Evolutionary conservation across 2,113 vertebrate species (phyloP).

Genomic region (Anarrhichthys ocellatus): DNA sequence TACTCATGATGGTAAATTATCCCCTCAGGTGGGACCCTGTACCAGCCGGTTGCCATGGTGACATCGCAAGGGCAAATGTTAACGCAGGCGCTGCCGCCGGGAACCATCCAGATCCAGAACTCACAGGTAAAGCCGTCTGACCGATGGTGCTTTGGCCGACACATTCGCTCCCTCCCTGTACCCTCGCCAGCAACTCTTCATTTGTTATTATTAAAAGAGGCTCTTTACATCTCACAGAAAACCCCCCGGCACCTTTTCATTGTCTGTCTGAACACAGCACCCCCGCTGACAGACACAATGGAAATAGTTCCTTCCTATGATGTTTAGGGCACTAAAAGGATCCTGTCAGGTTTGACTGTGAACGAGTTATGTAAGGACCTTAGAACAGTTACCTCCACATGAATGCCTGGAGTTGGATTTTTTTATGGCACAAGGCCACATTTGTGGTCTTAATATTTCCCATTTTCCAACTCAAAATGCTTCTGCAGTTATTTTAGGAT

Average conservation of each 20-base stretch:
- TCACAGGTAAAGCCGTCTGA: conserved; percentile 89
- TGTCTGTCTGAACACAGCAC: conserved; percentile 54
- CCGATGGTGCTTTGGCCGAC: conserved; percentile 7
- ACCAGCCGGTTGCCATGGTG: conserved; percentile 99
- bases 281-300: conserved; percentile 58
- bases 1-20: conserved; percentile 73
- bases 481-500: background rate
- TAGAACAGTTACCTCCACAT: background rate
- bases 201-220: conserved; percentile 58
- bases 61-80: conserved; percentile 99
- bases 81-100: conserved; percentile 92
- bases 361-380: conserved; percentile 7
- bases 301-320: conserved; percentile 57
- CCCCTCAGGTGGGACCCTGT: conserved; percentile 93
- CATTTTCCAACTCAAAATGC: background rate
- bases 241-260: conserved; percentile 34
- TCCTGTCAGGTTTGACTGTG: conserved; percentile 19
- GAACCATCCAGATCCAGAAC: conserved; percentile 97
- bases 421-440: conserved; percentile 31
- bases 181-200: conserved; percentile 28
- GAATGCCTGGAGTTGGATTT: conserved; percentile 13
- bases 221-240: conserved; percentile 46
- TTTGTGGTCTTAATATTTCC: conserved; percentile 38
- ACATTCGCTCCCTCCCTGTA: background rate
- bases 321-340: conserved; percentile 30